These are phyloP conservation scores for Argyra leucocephala DNA, from an alignment of 2,888 invertebrate species.

Conservation along the genomic window DNA sequence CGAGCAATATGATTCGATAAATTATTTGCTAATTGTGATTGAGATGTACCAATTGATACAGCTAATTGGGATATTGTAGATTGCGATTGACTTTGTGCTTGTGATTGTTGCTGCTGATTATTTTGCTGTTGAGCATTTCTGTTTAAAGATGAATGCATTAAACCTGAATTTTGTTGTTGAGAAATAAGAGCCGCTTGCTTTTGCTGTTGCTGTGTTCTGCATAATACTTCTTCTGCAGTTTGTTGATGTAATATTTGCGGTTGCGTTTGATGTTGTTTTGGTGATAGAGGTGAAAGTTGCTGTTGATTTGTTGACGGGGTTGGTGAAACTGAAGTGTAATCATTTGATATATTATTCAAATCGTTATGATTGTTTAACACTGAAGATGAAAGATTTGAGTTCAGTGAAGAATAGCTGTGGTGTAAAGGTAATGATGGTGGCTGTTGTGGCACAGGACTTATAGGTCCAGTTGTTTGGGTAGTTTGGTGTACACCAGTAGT, in stretches of 20 bases:
- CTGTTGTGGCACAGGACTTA: conserved; percentile 40
- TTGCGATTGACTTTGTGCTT: conserved; percentile 11
- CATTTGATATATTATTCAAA: conserved; percentile 20
- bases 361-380: conserved; percentile 12
- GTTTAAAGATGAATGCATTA: conserved; percentile 15
- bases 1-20: conserved; percentile 18
- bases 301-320: conserved; percentile 30
- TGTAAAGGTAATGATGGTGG: conserved; percentile 19
- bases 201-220: conserved; percentile 11
- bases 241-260: conserved; percentile 14
- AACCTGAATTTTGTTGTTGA: conserved; percentile 10
- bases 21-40: conserved; percentile 20
- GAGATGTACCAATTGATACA: conserved; percentile 16
- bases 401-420: conserved; percentile 9
- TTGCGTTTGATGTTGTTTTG: conserved; percentile 21
- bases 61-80: conserved; percentile 16
- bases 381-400: conserved; percentile 5
- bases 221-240: conserved; percentile 5
- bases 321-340: conserved; percentile 22
- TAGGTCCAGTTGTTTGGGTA: conserved; percentile 44
- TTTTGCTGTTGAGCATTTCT: conserved; percentile 17
- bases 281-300: conserved; percentile 27
- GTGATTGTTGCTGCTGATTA: conserved; percentile 16
- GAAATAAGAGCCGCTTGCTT: conserved; percentile 14
- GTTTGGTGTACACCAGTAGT: conserved; percentile 44